A percentile compares a stretch with the other conserved stretches of the same genome.
Conservation (phyloP, 2,797 vertebrate species). For the Falco biarmicus region DNA sequence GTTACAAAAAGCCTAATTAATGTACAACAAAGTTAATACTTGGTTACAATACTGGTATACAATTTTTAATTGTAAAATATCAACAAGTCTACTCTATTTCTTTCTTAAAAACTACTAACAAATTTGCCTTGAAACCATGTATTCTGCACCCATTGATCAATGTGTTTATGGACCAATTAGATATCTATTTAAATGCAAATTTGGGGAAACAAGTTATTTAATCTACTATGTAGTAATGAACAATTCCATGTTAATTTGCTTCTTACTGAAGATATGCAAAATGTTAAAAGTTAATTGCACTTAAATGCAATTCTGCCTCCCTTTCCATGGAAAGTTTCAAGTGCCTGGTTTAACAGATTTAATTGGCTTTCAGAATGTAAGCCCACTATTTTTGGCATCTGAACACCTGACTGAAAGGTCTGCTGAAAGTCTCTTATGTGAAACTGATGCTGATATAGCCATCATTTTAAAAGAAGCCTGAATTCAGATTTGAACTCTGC, state of each 20-base stretch:
- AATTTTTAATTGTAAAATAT: conserved; percentile 6
- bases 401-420: neutral
- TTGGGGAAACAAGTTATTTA: conserved; percentile 24
- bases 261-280: neutral
- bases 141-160: conserved; percentile 28
- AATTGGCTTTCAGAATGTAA: neutral
- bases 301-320: neutral
- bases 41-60: neutral
- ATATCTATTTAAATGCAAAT: conserved; percentile 20
- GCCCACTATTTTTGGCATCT: neutral
- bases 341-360: neutral
- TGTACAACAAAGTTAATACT: neutral
- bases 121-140: neutral
- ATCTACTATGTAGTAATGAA: neutral
- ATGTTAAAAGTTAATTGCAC: neutral
- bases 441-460: neutral
- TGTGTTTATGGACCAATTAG: conserved; percentile 38
- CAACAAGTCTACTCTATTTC: neutral
- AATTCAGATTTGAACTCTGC: neutral
- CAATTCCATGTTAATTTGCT: neutral
- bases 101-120: neutral
- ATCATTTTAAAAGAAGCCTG: neutral
- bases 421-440: neutral
- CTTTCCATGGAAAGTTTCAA: neutral
- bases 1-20: conserved; percentile 17